Evolutionary conservation across 2,888 invertebrate genomes (phyloP), one percentile per base, ranked within the genome.

Genomic region (Amblyjoppa proteus): DNA sequence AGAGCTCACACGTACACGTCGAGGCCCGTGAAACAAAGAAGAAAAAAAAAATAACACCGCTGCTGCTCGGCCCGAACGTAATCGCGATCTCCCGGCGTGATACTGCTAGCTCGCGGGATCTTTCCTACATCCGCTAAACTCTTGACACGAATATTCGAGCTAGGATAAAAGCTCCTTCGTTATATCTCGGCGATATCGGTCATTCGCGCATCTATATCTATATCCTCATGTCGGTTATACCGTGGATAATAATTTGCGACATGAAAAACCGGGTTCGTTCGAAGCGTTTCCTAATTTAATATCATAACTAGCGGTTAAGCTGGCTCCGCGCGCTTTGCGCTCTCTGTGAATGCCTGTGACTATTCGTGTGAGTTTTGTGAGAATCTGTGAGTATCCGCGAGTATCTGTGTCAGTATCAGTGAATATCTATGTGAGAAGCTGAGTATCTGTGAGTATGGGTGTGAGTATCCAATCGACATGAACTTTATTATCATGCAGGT

Each of bases 91-190:
- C 61, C 41, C 51, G 64, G 53, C 53, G 53, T 34, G 85, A 85
- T 80, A 80, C 20, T 31, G 61, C 53, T 56, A 28, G 51, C 51
- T 76, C 53, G 79, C 70, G 76, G 56, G 38, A 61, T 85, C 80
- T 77, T 53, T 38, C 83, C 49, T n/a, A 38, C 53, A 25, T 53
- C 51, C 79, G 82, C 85, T 73, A 77, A 77, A 80, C 85, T 83
- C 85, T 85, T 85, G 85, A 85, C 85, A 85, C 80, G 83, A 76
- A 77, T 85, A 73, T 34, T 77, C 69, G 45, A 16, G 71, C 66
- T n/a, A 41, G 45, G 82, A 76, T 85, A 83, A 85, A 83, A 83
- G 76, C 83, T 76, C 71, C 78, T 75, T 68, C 66, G 68, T 64
- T 68, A 49, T 73, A 71, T 64, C 58, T 64, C 61, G 64, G 61